phyloP scores from a whole-genome alignment of 2,113 vertebrate species.

The Percina caprodes region DNA sequence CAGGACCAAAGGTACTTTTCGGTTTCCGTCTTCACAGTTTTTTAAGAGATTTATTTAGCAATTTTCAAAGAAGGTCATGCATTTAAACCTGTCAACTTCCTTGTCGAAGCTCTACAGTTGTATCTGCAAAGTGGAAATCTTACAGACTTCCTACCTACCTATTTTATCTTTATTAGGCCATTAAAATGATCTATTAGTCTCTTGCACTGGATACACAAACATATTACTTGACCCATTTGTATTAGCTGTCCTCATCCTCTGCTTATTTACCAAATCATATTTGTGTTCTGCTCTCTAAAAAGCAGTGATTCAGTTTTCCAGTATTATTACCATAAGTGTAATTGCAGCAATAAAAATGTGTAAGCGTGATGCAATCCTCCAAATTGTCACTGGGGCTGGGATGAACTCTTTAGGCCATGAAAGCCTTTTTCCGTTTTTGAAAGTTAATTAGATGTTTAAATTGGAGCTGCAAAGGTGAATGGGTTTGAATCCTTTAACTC shows the following conservation, averaged over 20 bases:
- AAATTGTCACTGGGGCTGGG: constrained; percentile 37
- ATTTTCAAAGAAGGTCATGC: background rate
- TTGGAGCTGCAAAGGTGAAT: constrained; percentile 58
- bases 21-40: constrained; percentile 13
- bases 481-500: constrained; percentile 55
- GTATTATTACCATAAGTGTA: constrained; percentile 2
- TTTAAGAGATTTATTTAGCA: constrained; percentile 46
- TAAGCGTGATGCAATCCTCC: background rate
- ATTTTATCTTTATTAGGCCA: background rate
- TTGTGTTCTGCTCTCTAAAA: constrained; percentile 16
- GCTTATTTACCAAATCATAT: constrained; percentile 22
- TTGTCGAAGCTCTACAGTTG: constrained; percentile 22
- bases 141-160: background rate
- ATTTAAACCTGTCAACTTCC: constrained; percentile 10
- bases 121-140: constrained; percentile 23
- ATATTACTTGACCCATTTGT: constrained; percentile 9
- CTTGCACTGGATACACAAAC: constrained; percentile 8
- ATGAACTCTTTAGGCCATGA: constrained; percentile 56
- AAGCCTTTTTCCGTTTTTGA: constrained; percentile 48
- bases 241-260: background rate
- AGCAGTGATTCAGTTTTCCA: constrained; percentile 7
- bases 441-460: constrained; percentile 69
- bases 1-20: constrained; percentile 1
- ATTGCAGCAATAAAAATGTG: constrained; percentile 41
- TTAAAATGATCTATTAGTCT: constrained; percentile 25